Evolutionary conservation across 2,888 invertebrate genomes (phyloP), one percentile per base, ranked within the genome.

Genomic region (Tridacna crocea): DNA sequence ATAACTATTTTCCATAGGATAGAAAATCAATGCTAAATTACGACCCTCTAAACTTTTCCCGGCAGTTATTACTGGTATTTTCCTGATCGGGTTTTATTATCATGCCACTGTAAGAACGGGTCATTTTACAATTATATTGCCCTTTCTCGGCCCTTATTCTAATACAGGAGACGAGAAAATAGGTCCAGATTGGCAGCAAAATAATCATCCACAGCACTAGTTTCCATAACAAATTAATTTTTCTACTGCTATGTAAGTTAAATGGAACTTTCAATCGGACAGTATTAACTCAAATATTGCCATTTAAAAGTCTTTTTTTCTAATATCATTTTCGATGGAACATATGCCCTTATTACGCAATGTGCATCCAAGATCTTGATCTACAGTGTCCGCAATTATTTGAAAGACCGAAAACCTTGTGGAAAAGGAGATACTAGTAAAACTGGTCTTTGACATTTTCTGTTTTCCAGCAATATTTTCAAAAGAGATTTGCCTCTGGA

Each of bases 21-120:
- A 75, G 80, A 82, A 80, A 85, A 85, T 85, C 82, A 24, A 85
- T 85, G 77, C 55, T 26, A 82, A 82, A 85, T 82, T 80, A 82
- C 84, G 75, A 72, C 73, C 70, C 75, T 77, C 66, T 78, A 48
- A 80, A 72, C 75, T 60, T 27, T 58, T 22, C 48, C 63, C 70
- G 58, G 24, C 55, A 55, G 26, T 48, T 77, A 55, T 75, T 75
- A 74, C 70, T 72, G 60, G 47, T 47, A 77, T 75, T 74, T 77
- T 77, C n/a, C 75, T 47, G 36, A 75, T 55, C 66, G 58, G 74
- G 22, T 75, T 66, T 66, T 75, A 75, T 75, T 66, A 75, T 48
- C 68, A n/a, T 68, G 68, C 68, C 46, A 68, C n/a, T 68, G 36
- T 48, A 66, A 51, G 66, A 48, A 75, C 46, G 36, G 46, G 68